These are phyloP conservation scores for Boloria euphrosyne DNA, from an alignment of 2,888 invertebrate species.

Conservation along the genomic window DNA sequence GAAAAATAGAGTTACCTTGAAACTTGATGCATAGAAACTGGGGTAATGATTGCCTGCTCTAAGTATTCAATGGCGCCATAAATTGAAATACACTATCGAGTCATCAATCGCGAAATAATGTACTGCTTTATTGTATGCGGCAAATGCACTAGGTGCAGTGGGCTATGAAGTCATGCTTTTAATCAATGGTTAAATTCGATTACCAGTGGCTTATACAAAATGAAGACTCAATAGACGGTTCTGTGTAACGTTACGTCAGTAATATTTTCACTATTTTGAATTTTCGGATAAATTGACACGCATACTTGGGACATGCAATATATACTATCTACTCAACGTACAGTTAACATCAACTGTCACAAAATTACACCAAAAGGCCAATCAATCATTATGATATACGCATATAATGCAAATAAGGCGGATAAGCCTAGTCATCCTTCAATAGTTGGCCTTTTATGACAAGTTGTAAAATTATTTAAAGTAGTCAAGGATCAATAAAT, in stretches of 20 bases:
- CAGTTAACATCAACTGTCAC: slow-evolving; percentile 58
- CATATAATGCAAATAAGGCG: slow-evolving; percentile 38
- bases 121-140: slow-evolving; percentile 60
- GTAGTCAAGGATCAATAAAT: slow-evolving; percentile 39
- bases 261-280: slow-evolving; percentile 40
- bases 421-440: slow-evolving; percentile 48
- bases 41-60: slow-evolving; percentile 62
- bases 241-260: slow-evolving; percentile 37
- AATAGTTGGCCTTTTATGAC: slow-evolving; percentile 49
- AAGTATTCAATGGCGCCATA: slow-evolving; percentile 68
- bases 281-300: slow-evolving; percentile 59
- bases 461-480: slow-evolving; percentile 48
- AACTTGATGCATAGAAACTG: slow-evolving; percentile 49
- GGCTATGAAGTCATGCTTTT: slow-evolving; percentile 51
- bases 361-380: slow-evolving; percentile 52
- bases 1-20: slow-evolving; percentile 29
- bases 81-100: slow-evolving; percentile 73
- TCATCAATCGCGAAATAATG: slow-evolving; percentile 68
- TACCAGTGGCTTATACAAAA: slow-evolving; percentile 15
- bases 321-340: slow-evolving; percentile 46
- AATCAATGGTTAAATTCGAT: slow-evolving; percentile 54
- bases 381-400: slow-evolving; percentile 29
- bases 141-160: slow-evolving; percentile 56
- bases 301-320: slow-evolving; percentile 57
- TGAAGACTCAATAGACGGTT: slow-evolving; percentile 24